phyloP scores from a whole-genome alignment of 2,888 invertebrate genomes.

The Rhingia rostrata region DNA sequence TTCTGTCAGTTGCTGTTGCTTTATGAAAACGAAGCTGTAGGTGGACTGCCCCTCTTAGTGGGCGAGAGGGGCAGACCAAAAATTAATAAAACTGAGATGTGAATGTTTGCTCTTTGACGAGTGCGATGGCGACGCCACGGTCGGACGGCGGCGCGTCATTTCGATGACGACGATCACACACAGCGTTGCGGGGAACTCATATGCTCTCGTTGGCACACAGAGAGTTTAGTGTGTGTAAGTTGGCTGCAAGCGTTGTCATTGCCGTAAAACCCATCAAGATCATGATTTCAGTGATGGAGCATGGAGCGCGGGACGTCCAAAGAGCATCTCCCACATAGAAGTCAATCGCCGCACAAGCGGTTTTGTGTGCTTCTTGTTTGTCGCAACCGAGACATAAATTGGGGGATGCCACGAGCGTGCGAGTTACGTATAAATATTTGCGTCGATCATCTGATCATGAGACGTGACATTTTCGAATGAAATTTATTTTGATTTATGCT shows the following conservation, averaged over 20 bases:
- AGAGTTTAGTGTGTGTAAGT: constrained; percentile 40
- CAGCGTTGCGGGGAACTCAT: constrained; percentile 30
- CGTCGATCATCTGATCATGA: constrained; percentile 70
- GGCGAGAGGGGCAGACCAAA: constrained; percentile 41
- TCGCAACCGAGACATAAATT: constrained; percentile 35
- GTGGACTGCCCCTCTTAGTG: constrained; percentile 38
- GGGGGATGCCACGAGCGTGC: constrained; percentile 65
- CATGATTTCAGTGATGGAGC: constrained; percentile 8
- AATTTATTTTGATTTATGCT: constrained; percentile 68
- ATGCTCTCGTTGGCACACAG: constrained; percentile 12
- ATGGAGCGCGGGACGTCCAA: constrained; percentile 40
- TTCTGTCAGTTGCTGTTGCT: constrained; percentile 62
- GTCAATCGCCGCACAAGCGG: constrained; percentile 61
- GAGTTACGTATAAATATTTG: constrained; percentile 33
- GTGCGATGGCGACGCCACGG: constrained; percentile 11
- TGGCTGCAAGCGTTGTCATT: constrained; percentile 65
- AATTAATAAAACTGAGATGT: constrained; percentile 67
- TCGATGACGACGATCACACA: constrained; percentile 44
- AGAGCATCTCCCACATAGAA: constrained; percentile 55
- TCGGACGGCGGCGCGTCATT: no score
- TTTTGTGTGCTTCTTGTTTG: constrained; percentile 25
- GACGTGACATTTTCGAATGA: constrained; percentile 58
- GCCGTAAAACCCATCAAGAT: constrained; percentile 48
- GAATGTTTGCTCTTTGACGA: constrained; percentile 57
- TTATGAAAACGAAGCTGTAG: constrained; percentile 60